Conservation (phyloP, 2,113 vertebrate species). For the Spea bombifrons region DNA sequence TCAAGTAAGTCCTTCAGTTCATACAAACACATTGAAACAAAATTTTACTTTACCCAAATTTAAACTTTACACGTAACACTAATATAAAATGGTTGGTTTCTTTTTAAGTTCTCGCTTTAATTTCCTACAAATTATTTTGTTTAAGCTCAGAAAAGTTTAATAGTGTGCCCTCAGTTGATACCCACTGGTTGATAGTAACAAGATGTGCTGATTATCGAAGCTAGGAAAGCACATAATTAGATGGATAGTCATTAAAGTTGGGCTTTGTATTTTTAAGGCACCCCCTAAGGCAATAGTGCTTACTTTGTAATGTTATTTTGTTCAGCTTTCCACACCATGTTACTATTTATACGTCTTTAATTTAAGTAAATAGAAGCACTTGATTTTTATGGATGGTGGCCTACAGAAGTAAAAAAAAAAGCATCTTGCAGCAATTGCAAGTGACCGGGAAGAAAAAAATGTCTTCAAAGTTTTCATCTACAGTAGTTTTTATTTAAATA, state of each 20-base stretch:
- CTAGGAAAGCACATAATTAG: constrained; percentile 42
- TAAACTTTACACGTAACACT: neutral
- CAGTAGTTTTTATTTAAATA: no score
- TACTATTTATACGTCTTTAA: constrained; percentile 37
- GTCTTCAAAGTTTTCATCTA: no score
- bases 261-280: constrained; percentile 42
- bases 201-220: constrained; percentile 46
- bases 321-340: constrained; percentile 36
- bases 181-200: constrained; percentile 40
- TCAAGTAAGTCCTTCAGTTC: no score
- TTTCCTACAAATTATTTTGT: constrained; percentile 38
- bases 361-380: constrained; percentile 39
- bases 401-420: no score
- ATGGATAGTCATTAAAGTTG: constrained; percentile 39
- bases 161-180: constrained; percentile 36
- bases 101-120: constrained; percentile 26
- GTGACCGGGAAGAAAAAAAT: no score
- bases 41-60: no score
- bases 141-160: constrained; percentile 39
- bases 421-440: no score
- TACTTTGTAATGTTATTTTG: constrained; percentile 43
- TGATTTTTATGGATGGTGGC: constrained; percentile 10
- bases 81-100: constrained; percentile 26
- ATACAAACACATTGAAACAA: no score
- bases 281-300: constrained; percentile 29